Evolutionary conservation across 2,113 vertebrate genomes (phyloP), one percentile per base, ranked within the genome.

Genomic region (Pseudorasbora parva): DNA sequence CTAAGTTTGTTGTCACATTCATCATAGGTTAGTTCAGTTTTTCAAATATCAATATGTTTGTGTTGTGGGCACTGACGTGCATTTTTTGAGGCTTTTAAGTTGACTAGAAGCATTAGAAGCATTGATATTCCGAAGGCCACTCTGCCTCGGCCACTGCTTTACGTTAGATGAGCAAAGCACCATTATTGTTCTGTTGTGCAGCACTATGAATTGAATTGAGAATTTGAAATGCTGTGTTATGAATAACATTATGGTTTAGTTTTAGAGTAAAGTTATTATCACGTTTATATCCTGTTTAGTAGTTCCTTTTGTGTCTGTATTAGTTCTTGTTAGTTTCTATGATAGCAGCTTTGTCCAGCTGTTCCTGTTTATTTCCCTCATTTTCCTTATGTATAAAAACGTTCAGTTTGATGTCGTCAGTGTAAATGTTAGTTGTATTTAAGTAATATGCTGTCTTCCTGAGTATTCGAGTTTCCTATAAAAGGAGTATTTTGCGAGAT

Each of bases 11-110:
- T 59, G 45, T 82, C 57, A 4, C 62, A 78, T 84, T 84, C 25
- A 84, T 84, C 75, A 84, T 47, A 17, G 59, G 69, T 79, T 79
- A 71, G 75, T 33, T 84, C 66, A 72, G 27, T 84, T 49, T 37
- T 47, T 60, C 45, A 33, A 79, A 72, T 79, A 79, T 84, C 82
- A 78, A 84, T 69, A 78, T 59, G 74, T 84, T 84, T 78, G 74
- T 45, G 45, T 71, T 79, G 30, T 54, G 27, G 66, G 17, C 41
- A 60, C 43, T 71, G 5, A 54, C 21, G 30, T 30, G 37, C 12
- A 78, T 41, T 47, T 75, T 64, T 64, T 62, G 15, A 76, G 57
- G 47, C 12, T 60, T 73, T 82, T 27, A 43, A 27, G 27, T 60
- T 23, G 71, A 49, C 8, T 30, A 33, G 66, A 82, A 60, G 27